Evolutionary conservation across 2,113 vertebrate species (phyloP), one percentile per base, ranked within the genome.

Genomic region (Psilopogon haemacephalus): DNA sequence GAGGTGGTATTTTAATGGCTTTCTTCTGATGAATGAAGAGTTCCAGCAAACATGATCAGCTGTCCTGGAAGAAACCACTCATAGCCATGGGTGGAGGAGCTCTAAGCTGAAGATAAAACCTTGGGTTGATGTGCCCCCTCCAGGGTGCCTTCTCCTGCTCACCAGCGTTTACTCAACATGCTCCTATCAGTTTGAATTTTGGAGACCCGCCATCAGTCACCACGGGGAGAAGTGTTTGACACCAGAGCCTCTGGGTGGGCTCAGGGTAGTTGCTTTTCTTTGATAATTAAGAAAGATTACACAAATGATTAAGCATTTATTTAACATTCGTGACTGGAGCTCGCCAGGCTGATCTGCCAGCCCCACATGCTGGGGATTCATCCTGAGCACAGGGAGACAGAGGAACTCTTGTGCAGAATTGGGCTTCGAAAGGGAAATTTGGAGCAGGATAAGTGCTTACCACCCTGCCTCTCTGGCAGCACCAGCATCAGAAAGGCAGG

Each of bases 271-370:
- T 94, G 88, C 64, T 95, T 95, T 94, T 62, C 80, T 92, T 77
- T 55, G 65, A 26, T 93, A 78, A 93, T 95, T 94, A 89, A 62
- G 72, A 48, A 70, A 87, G 92, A 77, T 96, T 86, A 85, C n/a
- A 48, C 52, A 74, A 87, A 80, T 40, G 84, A 94, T 90, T 59
- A 92, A 88, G 68, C 46, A 21, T 70, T 85, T 90, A 85, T 94
- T 94, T 94, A 83, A 71, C 37, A 42, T 59, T 32, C 48, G 32
- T 73, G 63, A 70, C 74, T 65, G 33, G 67, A 54, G 42, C 74
- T 93, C 63, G 40, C 84, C 18, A 77, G 82, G 46, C 68, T 4
- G 48, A 50, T 24, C 50, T 46, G 40, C 65, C 86, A 78, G 7
- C 37, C n/a, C 55, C 46, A 26, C 4, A 6, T 0, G 0, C 26